Conservation (phyloP, 1,140 invertebrate species). For the Geopemphigus sp. region DNA sequence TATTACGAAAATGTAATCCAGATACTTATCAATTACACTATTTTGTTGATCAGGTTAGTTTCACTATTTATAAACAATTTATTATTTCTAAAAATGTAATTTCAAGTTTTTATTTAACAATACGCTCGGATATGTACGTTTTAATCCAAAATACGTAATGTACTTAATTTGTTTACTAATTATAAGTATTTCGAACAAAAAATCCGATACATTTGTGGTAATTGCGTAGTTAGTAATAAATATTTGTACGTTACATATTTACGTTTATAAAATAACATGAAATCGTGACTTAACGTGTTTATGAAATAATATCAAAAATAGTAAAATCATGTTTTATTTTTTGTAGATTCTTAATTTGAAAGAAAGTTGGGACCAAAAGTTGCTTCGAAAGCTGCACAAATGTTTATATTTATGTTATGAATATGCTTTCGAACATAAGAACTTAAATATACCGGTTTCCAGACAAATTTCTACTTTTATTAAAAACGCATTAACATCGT, state of each 20-base stretch:
- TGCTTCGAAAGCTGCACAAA: slow-evolving; percentile 3
- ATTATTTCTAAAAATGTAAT: not conserved
- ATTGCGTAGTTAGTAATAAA: no score
- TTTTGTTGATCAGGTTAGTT: slow-evolving; percentile 37
- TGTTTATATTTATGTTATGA: slow-evolving; percentile 40
- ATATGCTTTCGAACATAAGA: slow-evolving; percentile 14
- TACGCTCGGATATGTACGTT: no score
- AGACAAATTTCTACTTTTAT: slow-evolving; percentile 18
- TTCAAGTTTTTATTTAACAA: no score
- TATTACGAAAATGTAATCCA: not conserved
- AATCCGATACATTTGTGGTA: no score
- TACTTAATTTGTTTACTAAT: no score
- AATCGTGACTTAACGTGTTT: no score
- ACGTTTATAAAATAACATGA: no score
- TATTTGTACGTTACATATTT: no score
- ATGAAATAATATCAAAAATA: no score
- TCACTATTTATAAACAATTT: not conserved
- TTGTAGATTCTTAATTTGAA: slow-evolving; percentile 4
- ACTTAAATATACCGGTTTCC: not conserved
- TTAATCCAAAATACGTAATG: no score
- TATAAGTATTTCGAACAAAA: no score
- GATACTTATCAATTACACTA: slow-evolving; percentile 9
- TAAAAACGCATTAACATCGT: not conserved
- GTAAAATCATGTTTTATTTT: not conserved
- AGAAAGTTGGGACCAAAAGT: slow-evolving; percentile 40